Evolutionary conservation across 2,113 vertebrate species (phyloP), one percentile per base, ranked within the genome.

Genomic region (Chloropsis hardwickii): DNA sequence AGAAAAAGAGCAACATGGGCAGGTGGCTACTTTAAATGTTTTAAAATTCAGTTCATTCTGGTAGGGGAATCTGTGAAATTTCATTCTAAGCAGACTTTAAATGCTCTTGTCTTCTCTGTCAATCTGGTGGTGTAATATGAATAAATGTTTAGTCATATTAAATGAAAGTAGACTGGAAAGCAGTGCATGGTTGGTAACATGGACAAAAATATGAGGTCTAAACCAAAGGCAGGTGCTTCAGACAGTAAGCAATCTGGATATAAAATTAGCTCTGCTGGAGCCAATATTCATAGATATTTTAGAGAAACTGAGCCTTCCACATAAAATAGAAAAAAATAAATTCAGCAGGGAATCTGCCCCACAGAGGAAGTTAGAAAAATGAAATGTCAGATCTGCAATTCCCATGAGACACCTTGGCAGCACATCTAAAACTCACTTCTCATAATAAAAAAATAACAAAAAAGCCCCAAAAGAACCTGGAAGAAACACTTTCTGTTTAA

Each of bases 41-140:
- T 40, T n/a, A 94, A 88, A 82, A 95, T 58, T 51, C 50, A 61
- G 76, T 85, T 86, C 57, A 79, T 96, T 85, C 67, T 73, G 57
- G 24, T 51, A 60, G 42, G 8, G 19, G 9, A 86, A 92, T 79
- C 48, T 92, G 87, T 93, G 81, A 87, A 95, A 66, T 87, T 95
- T 93, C 19, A 48, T 65, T 93, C 90, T 60, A 91, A 58, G 39
- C 58, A 62, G 58, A 57, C 45, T 90, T 80, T 56, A 58, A 83
- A 83, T 44, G 25, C 57, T 89, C 66, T 70, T 69, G 27, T 78
- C 47, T 80, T 78, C 33, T 74, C 37, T 91, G 40, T 86, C 64
- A 81, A 21, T 92, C 80, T 65, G 79, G 66, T 17, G 21, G 28
- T 56, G 31, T n/a, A 71, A 56, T 82, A 22, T 42, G 23, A 25